Conservation (phyloP, 2,113 vertebrate species). For the Motacilla alba region DNA sequence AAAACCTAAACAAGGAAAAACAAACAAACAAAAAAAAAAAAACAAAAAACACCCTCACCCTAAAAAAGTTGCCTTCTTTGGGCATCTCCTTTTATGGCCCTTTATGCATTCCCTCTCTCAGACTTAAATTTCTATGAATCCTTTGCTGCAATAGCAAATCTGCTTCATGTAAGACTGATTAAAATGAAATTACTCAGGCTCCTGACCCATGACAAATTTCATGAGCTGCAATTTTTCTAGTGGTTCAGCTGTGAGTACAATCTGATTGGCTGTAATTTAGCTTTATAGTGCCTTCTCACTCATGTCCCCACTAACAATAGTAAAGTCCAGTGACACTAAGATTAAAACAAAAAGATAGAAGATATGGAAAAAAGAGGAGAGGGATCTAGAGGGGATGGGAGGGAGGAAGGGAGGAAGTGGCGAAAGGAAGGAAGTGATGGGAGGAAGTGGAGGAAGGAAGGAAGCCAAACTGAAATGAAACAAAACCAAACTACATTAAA, state of each 20-base stretch:
- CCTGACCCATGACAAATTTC: slow-evolving; percentile 75
- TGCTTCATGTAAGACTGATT: slow-evolving; percentile 73
- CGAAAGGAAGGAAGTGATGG: rapidly evolving
- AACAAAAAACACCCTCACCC: rapidly evolving
- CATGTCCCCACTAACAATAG: neutral
- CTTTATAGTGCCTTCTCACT: slow-evolving; percentile 45
- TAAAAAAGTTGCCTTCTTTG: neutral
- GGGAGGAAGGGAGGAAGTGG: neutral
- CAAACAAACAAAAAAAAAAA: no score
- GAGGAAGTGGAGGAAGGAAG: no score
- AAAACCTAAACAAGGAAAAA: rapidly evolving
- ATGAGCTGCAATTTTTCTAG: slow-evolving; percentile 73
- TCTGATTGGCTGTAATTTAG: slow-evolving; percentile 73
- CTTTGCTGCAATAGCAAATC: slow-evolving; percentile 37
- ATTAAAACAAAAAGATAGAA: slow-evolving; percentile 14
- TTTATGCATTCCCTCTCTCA: neutral
- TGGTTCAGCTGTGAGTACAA: slow-evolving; percentile 71
- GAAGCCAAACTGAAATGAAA: neutral
- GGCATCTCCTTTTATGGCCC: neutral
- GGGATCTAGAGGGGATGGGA: neutral
- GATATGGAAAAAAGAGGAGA: rapidly evolving
- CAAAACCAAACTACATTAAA: neutral
- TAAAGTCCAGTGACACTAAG: slow-evolving; percentile 40
- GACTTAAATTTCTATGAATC: neutral
- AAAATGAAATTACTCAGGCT: slow-evolving; percentile 77